Percentiles rank a stretch among this genome's conserved stretches.
Conservation (phyloP, 2,797 vertebrate genomes). For the Megaceryle alcyon region DNA sequence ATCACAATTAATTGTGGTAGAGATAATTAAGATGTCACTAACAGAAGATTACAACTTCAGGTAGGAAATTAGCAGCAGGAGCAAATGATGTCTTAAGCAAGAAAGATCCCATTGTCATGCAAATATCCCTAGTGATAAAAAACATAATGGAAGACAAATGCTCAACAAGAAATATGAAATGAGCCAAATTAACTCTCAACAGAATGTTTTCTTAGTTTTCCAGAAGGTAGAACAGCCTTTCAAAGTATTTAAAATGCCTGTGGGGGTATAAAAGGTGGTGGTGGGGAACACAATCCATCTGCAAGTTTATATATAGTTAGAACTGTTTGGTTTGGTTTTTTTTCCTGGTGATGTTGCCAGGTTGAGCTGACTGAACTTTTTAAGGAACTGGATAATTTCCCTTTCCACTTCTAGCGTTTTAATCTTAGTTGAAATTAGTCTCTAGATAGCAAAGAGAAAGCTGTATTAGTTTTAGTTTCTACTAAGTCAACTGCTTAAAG, state of each 20-base stretch:
- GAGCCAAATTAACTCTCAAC: slow-evolving; percentile 41
- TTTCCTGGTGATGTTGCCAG: background rate
- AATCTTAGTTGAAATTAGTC: background rate
- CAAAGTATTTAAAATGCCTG: background rate
- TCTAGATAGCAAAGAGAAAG: slow-evolving; percentile 41
- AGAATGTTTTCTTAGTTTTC: slow-evolving; percentile 48
- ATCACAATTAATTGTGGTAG: slow-evolving; percentile 33
- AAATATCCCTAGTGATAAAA: slow-evolving; percentile 55
- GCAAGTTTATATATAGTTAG: background rate
- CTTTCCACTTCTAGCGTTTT: slow-evolving; percentile 22
- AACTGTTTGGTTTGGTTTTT: background rate
- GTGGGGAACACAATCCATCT: background rate
- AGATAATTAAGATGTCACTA: slow-evolving; percentile 63
- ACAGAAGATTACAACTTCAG: slow-evolving; percentile 60
- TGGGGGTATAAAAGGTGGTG: background rate
- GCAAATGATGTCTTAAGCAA: slow-evolving; percentile 48
- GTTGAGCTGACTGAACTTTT: slow-evolving; percentile 15
- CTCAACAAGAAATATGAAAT: slow-evolving; percentile 36
- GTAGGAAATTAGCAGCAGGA: slow-evolving; percentile 61
- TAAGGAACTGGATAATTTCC: slow-evolving; percentile 13
- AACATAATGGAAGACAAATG: slow-evolving; percentile 36
- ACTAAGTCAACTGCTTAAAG: slow-evolving; percentile 43
- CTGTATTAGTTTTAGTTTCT: slow-evolving; percentile 51
- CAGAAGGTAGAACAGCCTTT: slow-evolving; percentile 9
- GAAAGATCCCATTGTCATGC: slow-evolving; percentile 67